Evolutionary conservation across 2,113 vertebrate species (phyloP).

Genomic region (Elanus axillaris): DNA sequence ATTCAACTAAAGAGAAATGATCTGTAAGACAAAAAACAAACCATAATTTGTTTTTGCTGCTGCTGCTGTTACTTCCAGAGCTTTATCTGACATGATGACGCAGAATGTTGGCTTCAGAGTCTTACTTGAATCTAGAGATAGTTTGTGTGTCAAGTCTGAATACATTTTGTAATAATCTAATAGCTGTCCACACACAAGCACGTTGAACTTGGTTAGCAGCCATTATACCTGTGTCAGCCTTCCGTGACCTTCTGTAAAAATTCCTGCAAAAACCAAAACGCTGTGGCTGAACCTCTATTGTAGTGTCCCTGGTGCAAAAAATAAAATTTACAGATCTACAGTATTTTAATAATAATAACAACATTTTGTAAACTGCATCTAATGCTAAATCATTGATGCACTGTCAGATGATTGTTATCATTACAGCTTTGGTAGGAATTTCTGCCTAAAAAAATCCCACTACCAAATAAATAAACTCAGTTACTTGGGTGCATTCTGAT

Average conservation of each 20-base stretch:
- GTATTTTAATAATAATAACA: not conserved
- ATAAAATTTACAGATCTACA: not conserved
- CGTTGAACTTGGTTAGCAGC: not conserved
- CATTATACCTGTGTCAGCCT: not conserved
- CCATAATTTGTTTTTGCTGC: not conserved
- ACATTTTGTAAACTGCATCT: not conserved
- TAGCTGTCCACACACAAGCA: not conserved
- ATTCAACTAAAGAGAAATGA: not conserved
- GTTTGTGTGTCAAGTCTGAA: not conserved
- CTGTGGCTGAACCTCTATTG: not conserved
- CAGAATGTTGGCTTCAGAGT: not conserved
- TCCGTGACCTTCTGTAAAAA: not conserved
- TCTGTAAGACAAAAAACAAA: not conserved
- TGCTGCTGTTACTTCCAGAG: not conserved
- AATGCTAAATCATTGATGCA: not conserved
- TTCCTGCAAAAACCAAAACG: not conserved
- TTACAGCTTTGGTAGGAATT: not conserved
- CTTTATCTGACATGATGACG: not conserved
- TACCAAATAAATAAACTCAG: not conserved
- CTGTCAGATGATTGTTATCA: not conserved
- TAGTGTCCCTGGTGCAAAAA: not conserved
- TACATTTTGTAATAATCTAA: not conserved
- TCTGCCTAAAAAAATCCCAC: not conserved
- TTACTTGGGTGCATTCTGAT: not conserved
- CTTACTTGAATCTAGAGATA: not conserved